Percentiles rank a stretch among this genome's conserved stretches.
Conservation (phyloP, 2,113 vertebrate genomes). For the Mesoclemmys tuberculata region DNA sequence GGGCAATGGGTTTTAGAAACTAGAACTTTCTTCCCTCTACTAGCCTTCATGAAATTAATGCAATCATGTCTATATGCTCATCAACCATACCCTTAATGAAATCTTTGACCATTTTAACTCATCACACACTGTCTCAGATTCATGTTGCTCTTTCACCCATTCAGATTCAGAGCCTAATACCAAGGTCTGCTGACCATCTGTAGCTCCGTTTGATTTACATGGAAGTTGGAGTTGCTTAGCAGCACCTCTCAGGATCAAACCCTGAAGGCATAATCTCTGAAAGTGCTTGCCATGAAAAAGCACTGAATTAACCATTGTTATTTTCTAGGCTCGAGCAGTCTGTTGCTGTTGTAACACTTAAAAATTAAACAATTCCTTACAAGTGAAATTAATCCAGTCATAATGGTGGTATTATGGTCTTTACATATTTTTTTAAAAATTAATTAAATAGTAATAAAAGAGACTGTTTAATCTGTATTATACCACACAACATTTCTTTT, state of each 20-base stretch:
- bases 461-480: not conserved
- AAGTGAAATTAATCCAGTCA: constrained; percentile 1
- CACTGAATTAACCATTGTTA: not conserved
- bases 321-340: not conserved
- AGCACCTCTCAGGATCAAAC: not conserved
- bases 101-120: not conserved
- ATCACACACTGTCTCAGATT: fast-evolving
- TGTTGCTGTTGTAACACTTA: not conserved
- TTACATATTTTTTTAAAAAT: not conserved
- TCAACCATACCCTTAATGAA: not conserved
- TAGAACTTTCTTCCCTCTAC: not conserved
- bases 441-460: not conserved
- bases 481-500: not conserved
- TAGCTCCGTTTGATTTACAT: not conserved
- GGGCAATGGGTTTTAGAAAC: not conserved
- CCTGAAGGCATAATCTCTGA: not conserved
- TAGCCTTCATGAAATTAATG: not conserved
- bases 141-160: not conserved
- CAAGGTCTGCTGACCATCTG: not conserved
- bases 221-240: not conserved
- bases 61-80: fast-evolving
- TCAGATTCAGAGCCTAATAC: not conserved
- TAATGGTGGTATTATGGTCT: not conserved
- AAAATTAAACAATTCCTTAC: not conserved
- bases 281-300: not conserved